A percentile compares a stretch with the other conserved stretches of the same genome.
These are phyloP conservation scores for Apamea anceps DNA, from an alignment of 2,888 invertebrate genomes.

Conservation along the genomic window DNA sequence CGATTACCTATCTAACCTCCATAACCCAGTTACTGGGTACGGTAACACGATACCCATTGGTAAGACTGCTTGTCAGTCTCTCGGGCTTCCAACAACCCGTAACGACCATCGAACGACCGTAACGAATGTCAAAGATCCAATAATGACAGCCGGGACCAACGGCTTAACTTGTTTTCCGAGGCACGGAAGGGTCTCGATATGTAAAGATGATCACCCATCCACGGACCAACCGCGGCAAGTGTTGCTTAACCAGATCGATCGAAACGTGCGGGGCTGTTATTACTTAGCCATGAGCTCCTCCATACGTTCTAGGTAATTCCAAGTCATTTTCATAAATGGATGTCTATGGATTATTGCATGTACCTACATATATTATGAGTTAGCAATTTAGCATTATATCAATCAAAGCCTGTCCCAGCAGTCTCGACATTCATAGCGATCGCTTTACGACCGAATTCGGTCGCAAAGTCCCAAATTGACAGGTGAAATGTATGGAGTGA, in stretches of 20 bases:
- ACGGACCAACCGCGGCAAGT: background rate
- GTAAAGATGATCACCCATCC: background rate
- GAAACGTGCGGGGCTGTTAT: background rate
- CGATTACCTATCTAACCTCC: too few relatives aligned
- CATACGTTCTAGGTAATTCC: background rate
- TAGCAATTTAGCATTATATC: constrained; percentile 13
- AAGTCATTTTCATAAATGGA: constrained; percentile 20
- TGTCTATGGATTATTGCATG: background rate
- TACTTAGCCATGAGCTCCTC: background rate
- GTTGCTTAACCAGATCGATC: background rate
- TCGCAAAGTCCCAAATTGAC: too few relatives aligned
- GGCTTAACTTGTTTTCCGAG: background rate
- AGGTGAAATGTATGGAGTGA: too few relatives aligned
- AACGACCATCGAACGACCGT: too few relatives aligned
- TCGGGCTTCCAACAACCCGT: too few relatives aligned
- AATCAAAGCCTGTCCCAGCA: constrained; percentile 28
- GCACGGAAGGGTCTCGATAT: background rate
- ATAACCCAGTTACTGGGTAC: background rate
- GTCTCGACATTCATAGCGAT: too few relatives aligned
- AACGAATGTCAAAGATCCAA: background rate
- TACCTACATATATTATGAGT: background rate
- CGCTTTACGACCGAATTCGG: too few relatives aligned
- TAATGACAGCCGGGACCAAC: background rate
- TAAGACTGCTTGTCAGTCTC: background rate
- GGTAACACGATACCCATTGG: background rate